These are phyloP conservation scores for Taenioides sp. DNA, from an alignment of 2,797 vertebrate genomes.

Conservation along the genomic window DNA sequence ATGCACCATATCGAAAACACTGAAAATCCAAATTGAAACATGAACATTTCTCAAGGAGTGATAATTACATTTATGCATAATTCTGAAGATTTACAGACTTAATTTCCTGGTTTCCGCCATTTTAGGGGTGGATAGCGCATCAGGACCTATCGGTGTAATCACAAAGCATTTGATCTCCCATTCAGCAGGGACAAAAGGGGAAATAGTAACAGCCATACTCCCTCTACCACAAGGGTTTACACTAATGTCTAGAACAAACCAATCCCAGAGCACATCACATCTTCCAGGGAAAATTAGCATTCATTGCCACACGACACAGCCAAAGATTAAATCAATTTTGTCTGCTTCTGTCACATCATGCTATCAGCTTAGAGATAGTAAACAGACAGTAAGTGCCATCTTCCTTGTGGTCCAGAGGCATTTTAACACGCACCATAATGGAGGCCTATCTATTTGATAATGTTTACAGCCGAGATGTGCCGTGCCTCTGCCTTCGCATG, in stretches of 20 bases:
- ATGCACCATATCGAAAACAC: neutral
- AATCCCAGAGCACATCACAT: constrained; percentile 67
- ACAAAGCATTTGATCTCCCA: constrained; percentile 71
- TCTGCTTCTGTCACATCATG: constrained; percentile 68
- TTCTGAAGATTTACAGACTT: constrained; percentile 64
- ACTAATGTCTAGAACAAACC: constrained; percentile 65
- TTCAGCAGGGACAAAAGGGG: constrained; percentile 69
- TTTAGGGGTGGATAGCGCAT: constrained; percentile 48
- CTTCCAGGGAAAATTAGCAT: constrained; percentile 74
- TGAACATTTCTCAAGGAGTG: constrained; percentile 26
- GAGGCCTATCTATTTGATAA: constrained; percentile 41
- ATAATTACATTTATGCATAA: constrained; percentile 73
- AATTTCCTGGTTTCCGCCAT: constrained; percentile 66
- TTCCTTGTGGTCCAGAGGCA: constrained; percentile 58
- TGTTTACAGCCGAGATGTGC: constrained; percentile 52
- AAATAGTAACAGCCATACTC: constrained; percentile 56
- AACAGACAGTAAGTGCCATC: constrained; percentile 70
- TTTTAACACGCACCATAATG: constrained; percentile 56
- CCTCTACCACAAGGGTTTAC: constrained; percentile 56
- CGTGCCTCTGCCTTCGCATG: constrained; percentile 53
- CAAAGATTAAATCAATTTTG: constrained; percentile 73
- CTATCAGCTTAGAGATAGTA: constrained; percentile 70
- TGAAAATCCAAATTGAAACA: neutral
- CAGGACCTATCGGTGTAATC: constrained; percentile 61
- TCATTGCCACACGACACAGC: constrained; percentile 54